Base-by-base conservation (phyloP, 2,113 vertebrate species). In the Naja naja region DNA sequence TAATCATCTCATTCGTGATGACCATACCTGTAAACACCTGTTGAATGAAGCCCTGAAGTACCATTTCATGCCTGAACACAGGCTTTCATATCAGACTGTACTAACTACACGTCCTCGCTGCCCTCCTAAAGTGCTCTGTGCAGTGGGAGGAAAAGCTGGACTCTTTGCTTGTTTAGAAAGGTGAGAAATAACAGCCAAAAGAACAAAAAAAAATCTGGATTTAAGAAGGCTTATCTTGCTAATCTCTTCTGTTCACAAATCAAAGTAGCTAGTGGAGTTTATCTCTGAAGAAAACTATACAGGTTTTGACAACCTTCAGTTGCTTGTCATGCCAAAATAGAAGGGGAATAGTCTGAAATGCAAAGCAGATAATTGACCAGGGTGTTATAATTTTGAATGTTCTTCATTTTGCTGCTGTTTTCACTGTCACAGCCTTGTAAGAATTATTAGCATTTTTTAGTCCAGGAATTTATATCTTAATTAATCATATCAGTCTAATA, bases 61-160 rank as follows among this genome's bases (percentile, higher is more conserved):
- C 97, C 99, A 99, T 96, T 99, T 99, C 95, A 99, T 99, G 99
- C 99, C 99, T 47, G 99, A 99, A 92, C 99, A 99, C 96, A 98
- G 99, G 95, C 98, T 99, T 0, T 99, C 99, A 64, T 99, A 99
- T 96, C 99, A 99, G 97, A 99, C 97, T 54, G 96, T 99, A 97
- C 95, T 99, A 96, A 98, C 98, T 92, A 99, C 99, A 0, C 97
- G 99, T 52, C 98, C 99, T 25, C 98, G 99, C 93, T 99, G 99
- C 91, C 98, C 99, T 43, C 99, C 99, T 0, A 99, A 99, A 96
- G 99, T 99, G 14, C 98, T 99, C 34, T 99, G 99, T 30, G 99
- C 99, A 0, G 98, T 99, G 1, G 99, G 99, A 96, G 99, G 99
- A 53, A 99, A 99, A 95, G 99, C 99, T 5, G 99, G 99, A 49